These are phyloP conservation scores for Meloidogyne hapla DNA, from an alignment of 1,140 invertebrate species.

Conservation along the genomic window DNA sequence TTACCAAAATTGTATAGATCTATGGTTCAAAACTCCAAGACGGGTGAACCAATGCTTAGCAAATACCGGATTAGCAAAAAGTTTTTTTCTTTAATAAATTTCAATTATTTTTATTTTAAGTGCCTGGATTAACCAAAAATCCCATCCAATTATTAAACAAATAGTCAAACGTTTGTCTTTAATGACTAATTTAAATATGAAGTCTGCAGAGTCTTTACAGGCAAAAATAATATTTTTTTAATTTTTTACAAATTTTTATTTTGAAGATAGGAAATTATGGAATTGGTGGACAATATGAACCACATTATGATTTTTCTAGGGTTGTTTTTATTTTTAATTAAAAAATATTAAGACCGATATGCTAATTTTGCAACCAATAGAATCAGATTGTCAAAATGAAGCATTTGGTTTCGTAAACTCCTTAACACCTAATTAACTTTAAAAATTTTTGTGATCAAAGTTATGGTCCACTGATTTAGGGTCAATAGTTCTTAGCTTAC, in stretches of 20 bases:
- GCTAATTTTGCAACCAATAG: too few relatives aligned
- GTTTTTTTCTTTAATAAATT: conserved; percentile 47
- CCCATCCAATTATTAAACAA: not conserved
- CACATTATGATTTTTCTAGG: conserved; percentile 70
- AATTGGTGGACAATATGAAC: conserved; percentile 72
- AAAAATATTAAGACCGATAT: too few relatives aligned
- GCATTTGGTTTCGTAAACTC: not conserved
- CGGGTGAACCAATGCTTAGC: conserved; percentile 86
- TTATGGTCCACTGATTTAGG: too few relatives aligned
- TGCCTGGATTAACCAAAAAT: not conserved
- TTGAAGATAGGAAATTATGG: conserved; percentile 69
- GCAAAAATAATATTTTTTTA: conserved; percentile 7
- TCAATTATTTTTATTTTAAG: too few relatives aligned
- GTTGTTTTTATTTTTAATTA: conserved; percentile 19
- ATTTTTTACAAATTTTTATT: conserved; percentile 70
- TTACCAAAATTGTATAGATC: conserved; percentile 75
- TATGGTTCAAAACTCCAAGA: conserved; percentile 91
- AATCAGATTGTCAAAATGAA: not conserved
- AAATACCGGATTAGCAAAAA: conserved; percentile 94
- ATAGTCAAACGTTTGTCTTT: conserved; percentile 63
- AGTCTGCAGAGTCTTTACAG: conserved; percentile 57
- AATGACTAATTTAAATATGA: conserved; percentile 63
- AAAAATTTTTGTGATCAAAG: too few relatives aligned
- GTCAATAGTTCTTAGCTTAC: too few relatives aligned
- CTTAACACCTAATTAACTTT: too few relatives aligned